phyloP scores from a whole-genome alignment of 2,113 vertebrate genomes.

The Empidonax alnorum region DNA sequence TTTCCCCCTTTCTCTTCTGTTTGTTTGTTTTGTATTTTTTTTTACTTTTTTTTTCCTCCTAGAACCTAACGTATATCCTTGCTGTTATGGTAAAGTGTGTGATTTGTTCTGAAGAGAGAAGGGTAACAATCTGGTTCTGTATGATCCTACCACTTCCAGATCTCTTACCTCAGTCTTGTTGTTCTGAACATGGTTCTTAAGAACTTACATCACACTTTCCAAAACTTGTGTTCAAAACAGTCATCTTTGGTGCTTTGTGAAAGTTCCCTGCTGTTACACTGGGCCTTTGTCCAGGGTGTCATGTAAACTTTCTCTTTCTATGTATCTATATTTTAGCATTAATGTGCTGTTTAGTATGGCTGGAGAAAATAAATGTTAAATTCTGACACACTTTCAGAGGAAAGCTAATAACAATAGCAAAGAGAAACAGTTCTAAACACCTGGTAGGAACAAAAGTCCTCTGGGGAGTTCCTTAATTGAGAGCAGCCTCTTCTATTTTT shows the following conservation, averaged over 20 bases:
- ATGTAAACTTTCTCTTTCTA: background rate
- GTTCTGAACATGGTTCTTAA: background rate
- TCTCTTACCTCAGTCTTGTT: background rate
- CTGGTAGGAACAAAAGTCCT: constrained; percentile 50
- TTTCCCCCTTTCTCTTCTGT: too few species aligned
- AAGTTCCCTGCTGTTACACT: background rate
- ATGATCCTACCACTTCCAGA: background rate
- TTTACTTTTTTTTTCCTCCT: background rate
- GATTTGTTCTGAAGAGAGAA: background rate
- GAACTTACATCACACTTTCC: background rate
- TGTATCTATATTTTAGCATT: background rate
- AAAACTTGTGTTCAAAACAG: background rate
- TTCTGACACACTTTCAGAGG: background rate
- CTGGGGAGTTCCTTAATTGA: constrained; percentile 25
- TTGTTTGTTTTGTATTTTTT: background rate
- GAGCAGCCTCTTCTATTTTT: constrained; percentile 43
- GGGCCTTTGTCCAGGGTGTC: background rate
- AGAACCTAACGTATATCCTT: background rate
- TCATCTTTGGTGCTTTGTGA: background rate
- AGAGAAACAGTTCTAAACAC: constrained; percentile 34
- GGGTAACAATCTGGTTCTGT: background rate
- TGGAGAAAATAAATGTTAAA: background rate
- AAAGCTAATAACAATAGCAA: background rate
- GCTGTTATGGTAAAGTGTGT: background rate
- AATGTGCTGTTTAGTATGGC: background rate